Percentiles rank a stretch among this genome's conserved stretches.
Conservation (phyloP, 2,888 invertebrate species). For the Euplexia lucipara region DNA sequence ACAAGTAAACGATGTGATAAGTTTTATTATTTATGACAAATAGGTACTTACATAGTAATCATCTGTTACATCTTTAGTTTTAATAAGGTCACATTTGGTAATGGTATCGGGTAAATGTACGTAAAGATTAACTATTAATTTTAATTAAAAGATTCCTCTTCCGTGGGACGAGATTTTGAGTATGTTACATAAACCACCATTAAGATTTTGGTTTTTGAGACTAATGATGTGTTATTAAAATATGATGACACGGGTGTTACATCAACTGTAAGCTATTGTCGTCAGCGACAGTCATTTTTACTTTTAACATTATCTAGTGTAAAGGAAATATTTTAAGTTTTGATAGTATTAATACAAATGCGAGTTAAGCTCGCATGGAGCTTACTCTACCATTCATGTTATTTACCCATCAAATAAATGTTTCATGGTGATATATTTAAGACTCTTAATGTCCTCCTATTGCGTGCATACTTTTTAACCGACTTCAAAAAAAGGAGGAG, state of each 20-base stretch:
- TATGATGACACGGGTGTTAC: constrained; percentile 7
- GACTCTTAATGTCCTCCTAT: no score
- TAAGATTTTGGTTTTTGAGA: constrained; percentile 1
- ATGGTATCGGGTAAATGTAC: background rate
- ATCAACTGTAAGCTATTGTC: background rate
- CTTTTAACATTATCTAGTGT: no score
- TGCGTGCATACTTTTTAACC: no score
- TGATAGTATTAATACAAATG: no score
- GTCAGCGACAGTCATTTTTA: background rate
- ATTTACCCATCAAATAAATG: no score
- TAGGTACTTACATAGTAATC: background rate
- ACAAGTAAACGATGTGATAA: background rate
- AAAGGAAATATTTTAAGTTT: no score
- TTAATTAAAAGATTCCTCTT: constrained; percentile 18
- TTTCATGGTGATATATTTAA: no score
- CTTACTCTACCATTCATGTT: no score
- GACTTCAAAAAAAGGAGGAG: no score
- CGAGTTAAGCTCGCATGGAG: no score
- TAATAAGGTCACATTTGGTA: constrained; percentile 30
- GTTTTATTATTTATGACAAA: constrained; percentile 12
- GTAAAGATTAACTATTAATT: constrained; percentile 11
- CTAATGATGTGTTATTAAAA: constrained; percentile 17
- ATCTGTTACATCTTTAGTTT: constrained; percentile 17
- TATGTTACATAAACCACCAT: constrained; percentile 4
- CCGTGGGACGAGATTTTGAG: constrained; percentile 13